A percentile compares a stretch with the other conserved stretches of the same genome.
Evolutionary conservation across 2,113 vertebrate genomes (phyloP).

Genomic region (Choloepus hoffmanni): DNA sequence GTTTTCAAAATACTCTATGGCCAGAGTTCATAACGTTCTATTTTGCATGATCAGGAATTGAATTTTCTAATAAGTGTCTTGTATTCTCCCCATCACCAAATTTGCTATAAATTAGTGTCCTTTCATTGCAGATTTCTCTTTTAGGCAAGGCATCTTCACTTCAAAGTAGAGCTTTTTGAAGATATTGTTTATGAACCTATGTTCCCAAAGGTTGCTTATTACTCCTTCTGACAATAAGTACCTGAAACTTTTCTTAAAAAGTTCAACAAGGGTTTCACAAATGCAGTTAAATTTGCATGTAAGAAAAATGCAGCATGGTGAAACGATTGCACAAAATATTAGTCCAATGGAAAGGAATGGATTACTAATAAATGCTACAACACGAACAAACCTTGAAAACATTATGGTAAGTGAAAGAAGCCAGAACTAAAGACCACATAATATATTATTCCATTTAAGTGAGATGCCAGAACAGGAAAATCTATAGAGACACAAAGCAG

Average conservation of each 20-base stretch:
- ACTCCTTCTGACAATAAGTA: conserved; percentile 13
- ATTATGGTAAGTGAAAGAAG: fast-evolving
- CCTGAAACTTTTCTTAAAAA: not conserved
- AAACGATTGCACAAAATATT: not conserved
- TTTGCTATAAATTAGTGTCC: too few species aligned
- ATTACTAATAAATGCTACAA: fast-evolving
- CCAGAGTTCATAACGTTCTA: too few species aligned
- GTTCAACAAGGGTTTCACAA: not conserved
- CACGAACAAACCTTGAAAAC: fast-evolving
- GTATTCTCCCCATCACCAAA: not conserved
- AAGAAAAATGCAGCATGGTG: conserved; percentile 43
- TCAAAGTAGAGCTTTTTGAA: not conserved
- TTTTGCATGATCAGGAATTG: too few species aligned
- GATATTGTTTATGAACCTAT: not conserved
- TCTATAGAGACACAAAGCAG: fast-evolving
- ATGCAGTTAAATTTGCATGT: not conserved
- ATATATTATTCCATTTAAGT: fast-evolving
- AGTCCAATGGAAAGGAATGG: not conserved
- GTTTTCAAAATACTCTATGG: not conserved
- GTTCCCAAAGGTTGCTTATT: not conserved
- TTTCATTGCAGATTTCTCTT: too few species aligned
- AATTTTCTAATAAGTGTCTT: not conserved
- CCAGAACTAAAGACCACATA: fast-evolving
- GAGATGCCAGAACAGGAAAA: not conserved
- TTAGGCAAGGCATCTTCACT: not conserved